Conservation (phyloP, 2,797 vertebrate species). For the Halcyon badia region DNA sequence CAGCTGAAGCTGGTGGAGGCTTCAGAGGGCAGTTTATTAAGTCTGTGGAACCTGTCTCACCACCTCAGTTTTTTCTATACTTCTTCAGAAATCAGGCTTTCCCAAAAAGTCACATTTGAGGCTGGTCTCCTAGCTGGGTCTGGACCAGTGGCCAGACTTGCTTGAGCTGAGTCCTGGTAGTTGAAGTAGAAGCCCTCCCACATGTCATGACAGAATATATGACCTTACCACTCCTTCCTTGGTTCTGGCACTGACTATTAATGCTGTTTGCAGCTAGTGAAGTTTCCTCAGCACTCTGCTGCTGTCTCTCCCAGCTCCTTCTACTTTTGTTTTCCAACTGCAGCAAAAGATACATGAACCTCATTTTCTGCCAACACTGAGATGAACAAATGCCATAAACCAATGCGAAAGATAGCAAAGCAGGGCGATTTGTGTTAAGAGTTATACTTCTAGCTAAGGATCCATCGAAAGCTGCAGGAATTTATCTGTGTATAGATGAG, state of each 20-base stretch:
- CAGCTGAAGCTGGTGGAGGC: not conserved
- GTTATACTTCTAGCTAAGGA: not conserved
- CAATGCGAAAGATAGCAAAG: not conserved
- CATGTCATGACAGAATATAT: slow-evolving; percentile 69
- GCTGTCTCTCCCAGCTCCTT: slow-evolving; percentile 3
- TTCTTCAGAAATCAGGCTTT: not conserved
- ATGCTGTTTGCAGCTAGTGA: slow-evolving; percentile 46
- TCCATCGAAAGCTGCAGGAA: not conserved
- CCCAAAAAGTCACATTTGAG: slow-evolving; percentile 1
- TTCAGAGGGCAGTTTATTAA: not conserved
- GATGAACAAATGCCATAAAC: slow-evolving; percentile 14
- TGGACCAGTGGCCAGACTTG: not conserved
- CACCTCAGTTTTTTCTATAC: not conserved
- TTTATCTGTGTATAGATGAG: not conserved
- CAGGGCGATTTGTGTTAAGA: not conserved
- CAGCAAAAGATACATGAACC: not conserved
- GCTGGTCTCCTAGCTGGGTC: not conserved
- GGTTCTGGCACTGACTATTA: slow-evolving; percentile 34
- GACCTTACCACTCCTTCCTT: slow-evolving; percentile 62
- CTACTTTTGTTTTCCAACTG: slow-evolving; percentile 42
- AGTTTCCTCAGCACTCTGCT: slow-evolving; percentile 46
- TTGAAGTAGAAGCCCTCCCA: slow-evolving; percentile 57
- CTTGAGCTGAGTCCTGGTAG: slow-evolving; percentile 29
- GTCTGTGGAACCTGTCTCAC: not conserved
- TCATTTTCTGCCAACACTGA: not conserved